Evolutionary conservation across 2,797 vertebrate genomes (phyloP), one percentile per base, ranked within the genome.

Genomic region (Cuniculus paca): DNA sequence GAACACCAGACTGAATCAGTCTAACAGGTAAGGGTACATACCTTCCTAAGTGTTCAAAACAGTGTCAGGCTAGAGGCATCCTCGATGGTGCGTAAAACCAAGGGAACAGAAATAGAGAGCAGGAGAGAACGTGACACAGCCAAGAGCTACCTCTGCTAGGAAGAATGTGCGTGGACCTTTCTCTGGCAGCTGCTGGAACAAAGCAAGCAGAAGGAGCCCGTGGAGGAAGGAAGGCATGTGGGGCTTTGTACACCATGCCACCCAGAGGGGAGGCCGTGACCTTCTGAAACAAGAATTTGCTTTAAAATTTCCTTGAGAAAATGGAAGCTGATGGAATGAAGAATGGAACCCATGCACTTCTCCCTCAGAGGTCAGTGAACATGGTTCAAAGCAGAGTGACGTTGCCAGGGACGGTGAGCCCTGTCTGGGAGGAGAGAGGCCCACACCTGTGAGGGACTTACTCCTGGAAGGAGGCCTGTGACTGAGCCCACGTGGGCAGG

Each of bases 251-350:
- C 4, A 54, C 19, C n/a, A 79, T 72, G 26, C 56, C 34, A 81
- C 19, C 13, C 31, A 52, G 74, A 48, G 20, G 81, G 13, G n/a
- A n/a, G 70, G 36, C 20, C 28, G 77, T 16, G 42, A 78, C 16
- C 42, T 36, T 12, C 2, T 1, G 79, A 63, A n/a, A 68, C 85
- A 94, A 92, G 1, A 93, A 75, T 77, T 36, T 74, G 8, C 84
- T 52, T 56, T 61, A 86, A 39, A 70, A 63, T 92, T 95, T 79
- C 70, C 89, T 95, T 81, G 70, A 84, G 82, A 68, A 97, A 89
- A 87, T 45, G 22, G 13, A 5, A 82, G 34, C 20, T 84, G 61
- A 28, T 13, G 84, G 39, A 70, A 87, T 50, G 45, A 79, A 92
- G 74, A 85, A 60, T 42, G 50, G 2, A 10, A 90, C 12, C 17